Base-by-base conservation (phyloP, 2,113 vertebrate genomes). In the Vimba vimba region DNA sequence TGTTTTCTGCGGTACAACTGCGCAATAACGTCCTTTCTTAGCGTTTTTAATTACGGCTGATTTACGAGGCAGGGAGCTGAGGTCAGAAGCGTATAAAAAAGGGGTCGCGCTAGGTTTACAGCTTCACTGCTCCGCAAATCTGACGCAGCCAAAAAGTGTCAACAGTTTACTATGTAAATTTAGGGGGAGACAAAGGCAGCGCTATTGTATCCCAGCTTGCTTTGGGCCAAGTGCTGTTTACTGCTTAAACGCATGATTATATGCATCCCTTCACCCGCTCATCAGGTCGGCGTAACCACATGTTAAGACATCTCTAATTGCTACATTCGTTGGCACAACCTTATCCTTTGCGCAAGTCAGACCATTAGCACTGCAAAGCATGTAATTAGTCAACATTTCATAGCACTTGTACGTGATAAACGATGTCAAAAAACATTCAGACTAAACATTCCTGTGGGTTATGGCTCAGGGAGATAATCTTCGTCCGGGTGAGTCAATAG, bases 1-100 rank as follows among this genome's bases (percentile, higher is more conserved):
- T 91, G 91, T 88, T 90, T 64, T 92, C 91, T 92, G 93, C 88
- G 92, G 93, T 93, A 90, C 79, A 76, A 89, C 82, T 88, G 92
- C 93, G 90, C 90, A 90, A 93, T 90, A 85, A 88, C 84, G 89
- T 91, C 89, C 90, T 90, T 85, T 89, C 86, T 90, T 84, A 89
- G 47, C 87, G 83, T 87, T 91, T 91, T 90, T 92, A 93, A 93
- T 93, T 89, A 89, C 88, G 78, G 87, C 88, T 86, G 64, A 93
- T 92, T 94, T 93, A 92, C 71, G 85, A n/a, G 82, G 85, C 90
- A 55, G 87, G 89, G 89, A 92, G 93, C 89, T 78, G 86, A 86
- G 91, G 91, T 92, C 89, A 93, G 79, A 92, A 89, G 84, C 85
- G 66, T 83, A 86, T 76, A 88, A 59, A 87, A 57, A 74, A 45